Evolutionary conservation across 2,888 invertebrate species (phyloP), one percentile per base, ranked within the genome.

Genomic region (Rhagonycha lutea): DNA sequence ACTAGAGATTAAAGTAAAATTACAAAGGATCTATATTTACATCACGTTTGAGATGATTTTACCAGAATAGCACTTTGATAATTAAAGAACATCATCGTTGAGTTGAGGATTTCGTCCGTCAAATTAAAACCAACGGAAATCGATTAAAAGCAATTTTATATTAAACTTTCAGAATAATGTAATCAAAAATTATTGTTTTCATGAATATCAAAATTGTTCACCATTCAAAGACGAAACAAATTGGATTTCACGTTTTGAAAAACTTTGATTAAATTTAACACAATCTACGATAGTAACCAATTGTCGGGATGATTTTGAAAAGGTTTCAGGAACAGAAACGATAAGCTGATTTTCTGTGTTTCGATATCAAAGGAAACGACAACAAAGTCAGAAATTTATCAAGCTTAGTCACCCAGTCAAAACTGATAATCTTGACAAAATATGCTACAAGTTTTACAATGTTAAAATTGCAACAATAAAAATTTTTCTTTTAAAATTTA

Each of bases 11-110:
- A 73, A 72, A 62, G 63, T 69, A 24, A 65, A 73, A 73, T 73
- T 73, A 73, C 69, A 63, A 73, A 69, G 62, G 73, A 73, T 73
- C 65, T 69, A 68, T 69, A 73, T 73, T 73, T 73, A 73, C 61
- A 69, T 69, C 69, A 69, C 69, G 73, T 73, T 69, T 29, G 47
- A n/a, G 65, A 70, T 63, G 24, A 72, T 65, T 72, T 72, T 65
- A 47, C n/a, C 71, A 29, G 24, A 65, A 63, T 65, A 67, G 65
- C 18, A 65, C 47, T 67, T 24, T 18, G 47, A 63, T 67, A 72
- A 72, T 72, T 72, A 72, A 72, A 72, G 70, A 63, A 72, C 24
- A 65, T 32, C 71, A 65, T 63, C 63, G 29, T 29, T 28, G 29
- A 68, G 29, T 28, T 32, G 14, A 47, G 32, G 32, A 68, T 14